Evolutionary conservation across 2,797 vertebrate genomes (phyloP), one percentile per base, ranked within the genome.

Genomic region (Rhabdophis nuchalis): DNA sequence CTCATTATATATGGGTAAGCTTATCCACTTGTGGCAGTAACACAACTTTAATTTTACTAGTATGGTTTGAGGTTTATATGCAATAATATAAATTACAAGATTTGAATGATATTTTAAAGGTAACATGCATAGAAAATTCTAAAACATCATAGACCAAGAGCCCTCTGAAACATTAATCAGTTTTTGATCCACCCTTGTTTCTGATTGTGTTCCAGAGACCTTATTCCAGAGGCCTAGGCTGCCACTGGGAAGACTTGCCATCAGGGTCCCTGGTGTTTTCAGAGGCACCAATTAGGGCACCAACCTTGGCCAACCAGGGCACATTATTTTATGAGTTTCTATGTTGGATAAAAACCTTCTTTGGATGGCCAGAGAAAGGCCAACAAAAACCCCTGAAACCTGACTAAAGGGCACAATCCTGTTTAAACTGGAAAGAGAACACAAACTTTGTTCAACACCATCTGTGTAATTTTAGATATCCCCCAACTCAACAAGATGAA

Each of bases 401-500:
- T 77, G 89, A 94, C 94, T 92, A 0, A 12, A 95, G 88, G 92
- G 86, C 92, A 95, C 88, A 93, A 94, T 95, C 92, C 88, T 46
- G 46, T 64, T 89, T 94, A 94, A 92, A 93, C 87, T 92, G 95
- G 95, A 97, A 93, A 96, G 96, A 96, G 94, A 97, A 97, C 96
- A 97, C 97, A 97, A 96, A 89, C 92, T 96, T 96, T 95, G 93
- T 96, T 98, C 97, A 98, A 96, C 97, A 95, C 94, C 98, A 98
- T 98, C 97, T 98, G 98, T 97, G 98, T 97, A 96, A 97, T 97
- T 98, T 98, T 95, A 97, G 97, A 97, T 97, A 96, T 96, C 97
- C 97, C 97, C 95, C 97, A 97, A 97, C 96, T 97, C 97, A 98
- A 97, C 97, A 98, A 98, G 97, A 98, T 97, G 96, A 95, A 98